Base-by-base conservation (phyloP, 2,113 vertebrate genomes). In the Mobula birostris region DNA sequence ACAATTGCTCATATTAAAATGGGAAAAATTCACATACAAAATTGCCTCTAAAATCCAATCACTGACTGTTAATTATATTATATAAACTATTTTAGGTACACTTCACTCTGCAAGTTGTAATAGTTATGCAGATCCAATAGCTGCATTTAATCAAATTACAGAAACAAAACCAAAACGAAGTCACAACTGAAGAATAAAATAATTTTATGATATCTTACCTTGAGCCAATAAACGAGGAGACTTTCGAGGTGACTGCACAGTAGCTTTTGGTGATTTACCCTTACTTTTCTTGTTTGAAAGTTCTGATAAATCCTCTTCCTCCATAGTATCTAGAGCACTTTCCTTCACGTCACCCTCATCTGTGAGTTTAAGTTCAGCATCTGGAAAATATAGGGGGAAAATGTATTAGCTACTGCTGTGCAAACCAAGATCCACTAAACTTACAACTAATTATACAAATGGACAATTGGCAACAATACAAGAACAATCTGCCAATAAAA, bases 311-410 rank as follows among this genome's bases (percentile, higher is more conserved):
- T 98, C 97, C 95, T 97, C 97, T 2, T 97, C 97, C 94, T 97
- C 97, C 95, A 97, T 96, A 94, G 96, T 95, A 95, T 97, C 96
- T 87, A 96, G 96, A 94, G 95, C 97, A 95, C 97, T 95, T 95
- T 98, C 96, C 96, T 98, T 97, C 96, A 97, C 96, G 95, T 96
- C 97, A 96, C 96, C 96, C 95, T 98, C 96, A 96, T 97, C 97
- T 95, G 97, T 97, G 97, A 97, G 97, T 95, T 97, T 96, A 95
- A 97, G 96, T 96, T 96, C 97, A 97, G 96, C 96, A 97, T 97
- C 97, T 97, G 94, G 3, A 96, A 92, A 95, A 94, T 48, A 48
- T 48, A 95, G 94, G 95, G 66, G 29, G 36, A 40, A 93, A 48
- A 76, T 66, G 66, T 11, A 72, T 76, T 70, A 9, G n/a, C 5